Evolutionary conservation across 2,888 invertebrate species (phyloP), one percentile per base, ranked within the genome.

Genomic region (Mythimna ferrago): DNA sequence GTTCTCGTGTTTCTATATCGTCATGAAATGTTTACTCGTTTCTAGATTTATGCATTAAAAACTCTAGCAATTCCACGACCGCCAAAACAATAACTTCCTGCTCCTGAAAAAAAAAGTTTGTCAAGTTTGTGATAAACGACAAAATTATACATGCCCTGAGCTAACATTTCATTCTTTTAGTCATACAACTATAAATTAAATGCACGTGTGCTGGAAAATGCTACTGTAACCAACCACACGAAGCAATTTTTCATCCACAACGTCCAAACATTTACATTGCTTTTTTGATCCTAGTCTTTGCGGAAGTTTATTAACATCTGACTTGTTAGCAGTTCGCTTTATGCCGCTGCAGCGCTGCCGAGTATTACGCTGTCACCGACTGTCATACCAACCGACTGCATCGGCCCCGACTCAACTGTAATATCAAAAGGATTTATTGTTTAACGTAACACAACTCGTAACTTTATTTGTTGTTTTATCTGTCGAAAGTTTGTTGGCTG

Each of bases 351-450:
- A 66, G 80, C 66, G 51, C 83, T 76, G 66, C 57, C 69, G 65
- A 72, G 81, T 80, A 86, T 85, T 87, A 82, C 73, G 77, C 71
- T 82, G 87, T 87, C 84, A 80, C 78, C 61, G 67, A 73, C 86
- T 86, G 87, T 82, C 87, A 80, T 80, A 70, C 69, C 66, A 58
- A 35, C 73, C 56, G 66, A 76, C 73, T 84, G 82, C 87, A 82
- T 82, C 77, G 80, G 64, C 68, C 71, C 56, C 67, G 73, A 71
- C 74, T 81, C 74, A 75, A 85, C 80, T 75, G 84, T 87, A 87
- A 82, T 87, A 87, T 86, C 84, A 81, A 82, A 81, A 83, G 86
- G 86, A 88, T 87, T 90, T 91, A 88, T 85, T 86, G 83, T 86
- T 87, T 79, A 64, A 82, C 76, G 76, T 78, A 78, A 82, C 65